Conservation (phyloP, 2,113 vertebrate species). For the Ceyx cyanopectus region DNA sequence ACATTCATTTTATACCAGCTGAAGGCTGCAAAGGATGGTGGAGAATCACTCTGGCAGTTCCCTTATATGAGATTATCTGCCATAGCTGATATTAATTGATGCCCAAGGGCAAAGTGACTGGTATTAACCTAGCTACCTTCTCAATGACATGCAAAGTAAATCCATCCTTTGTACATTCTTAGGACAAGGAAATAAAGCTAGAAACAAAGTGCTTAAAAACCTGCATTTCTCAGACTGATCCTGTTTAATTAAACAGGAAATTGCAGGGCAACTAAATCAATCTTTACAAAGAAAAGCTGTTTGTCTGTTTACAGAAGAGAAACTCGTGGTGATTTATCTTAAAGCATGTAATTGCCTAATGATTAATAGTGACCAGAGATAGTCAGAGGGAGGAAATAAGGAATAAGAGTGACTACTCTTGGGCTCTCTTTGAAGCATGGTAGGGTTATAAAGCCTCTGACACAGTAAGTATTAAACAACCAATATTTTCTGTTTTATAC, state of each 20-base stretch:
- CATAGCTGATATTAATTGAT: neutral
- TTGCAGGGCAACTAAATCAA: conserved; percentile 61
- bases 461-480: neutral
- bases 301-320: conserved; percentile 64
- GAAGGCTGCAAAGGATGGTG: neutral
- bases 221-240: conserved; percentile 52
- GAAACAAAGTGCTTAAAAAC: conserved; percentile 40
- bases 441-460: neutral
- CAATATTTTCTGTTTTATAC: neutral
- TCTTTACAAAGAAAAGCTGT: conserved; percentile 61
- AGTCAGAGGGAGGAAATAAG: conserved; percentile 28
- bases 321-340: conserved; percentile 61
- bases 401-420: conserved; percentile 3
- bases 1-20: neutral
- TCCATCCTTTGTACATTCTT: neutral
- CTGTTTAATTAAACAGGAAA: conserved; percentile 73
- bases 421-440: neutral
- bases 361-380: conserved; percentile 51
- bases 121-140: neutral
- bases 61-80: neutral
- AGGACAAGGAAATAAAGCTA: neutral
- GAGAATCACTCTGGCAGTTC: neutral
- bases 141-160: neutral
- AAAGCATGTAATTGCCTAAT: conserved; percentile 57
- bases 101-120: neutral